Percentiles rank a stretch among this genome's conserved stretches.
Evolutionary conservation across 1,140 invertebrate species (phyloP).

Genomic region (Argopecten irradians): DNA sequence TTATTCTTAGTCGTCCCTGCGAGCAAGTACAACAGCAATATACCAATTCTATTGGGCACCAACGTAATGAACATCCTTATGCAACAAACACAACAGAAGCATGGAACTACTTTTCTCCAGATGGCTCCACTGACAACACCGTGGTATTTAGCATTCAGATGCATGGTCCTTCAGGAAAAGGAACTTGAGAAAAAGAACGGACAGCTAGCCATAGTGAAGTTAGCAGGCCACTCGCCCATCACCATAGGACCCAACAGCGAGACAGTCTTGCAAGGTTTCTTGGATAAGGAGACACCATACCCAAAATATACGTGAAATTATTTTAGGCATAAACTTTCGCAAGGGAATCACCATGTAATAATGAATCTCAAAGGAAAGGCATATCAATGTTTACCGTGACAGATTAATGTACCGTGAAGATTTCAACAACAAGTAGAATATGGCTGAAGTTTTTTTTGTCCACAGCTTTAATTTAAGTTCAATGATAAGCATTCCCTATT

Average conservation of each 20-base stretch:
- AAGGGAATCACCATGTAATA: too few relatives aligned
- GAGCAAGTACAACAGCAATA: background rate
- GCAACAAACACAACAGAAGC: background rate
- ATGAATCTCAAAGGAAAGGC: too few relatives aligned
- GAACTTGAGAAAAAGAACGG: conserved; percentile 30
- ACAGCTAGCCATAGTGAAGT: conserved; percentile 39
- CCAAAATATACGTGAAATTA: too few relatives aligned
- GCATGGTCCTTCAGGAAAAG: conserved; percentile 40
- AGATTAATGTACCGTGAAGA: too few relatives aligned
- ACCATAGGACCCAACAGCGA: conserved; percentile 38
- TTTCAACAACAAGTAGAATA: too few relatives aligned
- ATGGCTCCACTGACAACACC: conserved; percentile 25
- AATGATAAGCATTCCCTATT: background rate
- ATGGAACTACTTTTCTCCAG: conserved; percentile 45
- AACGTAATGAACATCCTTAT: conserved; percentile 37
- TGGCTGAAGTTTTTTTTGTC: too few relatives aligned
- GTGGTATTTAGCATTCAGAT: conserved; percentile 46
- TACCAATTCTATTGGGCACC: conserved; percentile 33
- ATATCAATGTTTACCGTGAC: too few relatives aligned
- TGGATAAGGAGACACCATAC: background rate
- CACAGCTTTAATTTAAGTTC: background rate
- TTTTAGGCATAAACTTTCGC: too few relatives aligned
- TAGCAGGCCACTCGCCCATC: conserved; percentile 19
- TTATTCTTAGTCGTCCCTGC: background rate
- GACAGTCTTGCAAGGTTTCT: background rate